A percentile compares a stretch with the other conserved stretches of the same genome.
phyloP scores from a whole-genome alignment of 1,140 invertebrate species.

The Stegodyphus mimosarum region DNA sequence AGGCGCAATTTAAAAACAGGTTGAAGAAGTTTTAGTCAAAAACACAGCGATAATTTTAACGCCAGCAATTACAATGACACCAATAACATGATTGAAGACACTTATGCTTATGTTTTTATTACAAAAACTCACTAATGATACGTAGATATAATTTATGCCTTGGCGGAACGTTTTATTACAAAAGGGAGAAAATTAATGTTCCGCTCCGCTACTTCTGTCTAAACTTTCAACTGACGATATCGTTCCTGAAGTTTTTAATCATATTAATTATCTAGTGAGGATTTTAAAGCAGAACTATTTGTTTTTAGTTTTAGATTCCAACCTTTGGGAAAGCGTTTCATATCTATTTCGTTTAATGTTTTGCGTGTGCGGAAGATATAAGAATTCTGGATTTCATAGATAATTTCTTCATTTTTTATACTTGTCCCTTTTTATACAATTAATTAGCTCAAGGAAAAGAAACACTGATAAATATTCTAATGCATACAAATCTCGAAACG shows the following conservation, averaged over 20 bases:
- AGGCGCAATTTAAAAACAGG: too few relatives aligned
- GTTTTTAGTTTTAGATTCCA: conserved; percentile 21
- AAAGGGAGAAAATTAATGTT: conserved; percentile 39
- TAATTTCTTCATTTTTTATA: background rate
- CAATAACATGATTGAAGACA: conserved; percentile 35
- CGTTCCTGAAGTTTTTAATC: conserved; percentile 34
- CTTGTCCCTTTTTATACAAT: too few relatives aligned
- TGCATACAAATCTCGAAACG: too few relatives aligned
- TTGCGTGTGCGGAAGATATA: conserved; percentile 4
- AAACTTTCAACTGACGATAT: conserved; percentile 34
- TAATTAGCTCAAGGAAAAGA: too few relatives aligned
- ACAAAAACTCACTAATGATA: conserved; percentile 43
- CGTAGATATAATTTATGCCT: conserved; percentile 46
- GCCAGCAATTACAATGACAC: conserved; percentile 39
- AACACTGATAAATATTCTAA: too few relatives aligned
- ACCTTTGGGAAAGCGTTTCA: conserved; percentile 22
- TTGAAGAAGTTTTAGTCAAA: background rate
- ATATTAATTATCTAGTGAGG: conserved; percentile 39
- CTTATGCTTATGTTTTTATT: conserved; percentile 41
- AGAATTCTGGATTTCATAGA: conserved; percentile 21
- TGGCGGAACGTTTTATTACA: conserved; percentile 12
- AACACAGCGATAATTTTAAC: conserved; percentile 23
- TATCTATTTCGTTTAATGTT: conserved; percentile 37
- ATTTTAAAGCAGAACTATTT: conserved; percentile 41
- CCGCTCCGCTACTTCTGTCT: background rate